These are phyloP conservation scores for Ips typographus DNA, from an alignment of 1,140 invertebrate genomes.

Conservation along the genomic window DNA sequence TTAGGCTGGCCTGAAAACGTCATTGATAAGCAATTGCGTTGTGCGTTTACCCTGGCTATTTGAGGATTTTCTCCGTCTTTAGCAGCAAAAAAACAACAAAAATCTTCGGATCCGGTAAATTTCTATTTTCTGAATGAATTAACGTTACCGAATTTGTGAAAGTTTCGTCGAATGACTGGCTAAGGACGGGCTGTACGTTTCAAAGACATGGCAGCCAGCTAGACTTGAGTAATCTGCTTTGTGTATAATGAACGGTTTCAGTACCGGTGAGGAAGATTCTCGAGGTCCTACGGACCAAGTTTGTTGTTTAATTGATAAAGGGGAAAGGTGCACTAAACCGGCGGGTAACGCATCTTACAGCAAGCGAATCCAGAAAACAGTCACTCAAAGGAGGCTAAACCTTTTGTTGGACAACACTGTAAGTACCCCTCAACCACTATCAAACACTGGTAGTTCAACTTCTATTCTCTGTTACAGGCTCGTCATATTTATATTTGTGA, in stretches of 20 bases:
- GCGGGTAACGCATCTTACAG: constrained; percentile 96
- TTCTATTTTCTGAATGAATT: no score
- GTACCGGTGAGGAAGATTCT: constrained; percentile 87
- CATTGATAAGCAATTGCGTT: no score
- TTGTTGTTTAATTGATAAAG: constrained; percentile 92
- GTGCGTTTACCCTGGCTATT: no score
- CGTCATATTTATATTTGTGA: constrained; percentile 97
- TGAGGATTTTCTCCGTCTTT: no score
- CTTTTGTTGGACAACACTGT: constrained; percentile 84
- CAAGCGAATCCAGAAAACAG: constrained; percentile 94
- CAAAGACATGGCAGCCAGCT: constrained; percentile 18
- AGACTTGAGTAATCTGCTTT: neutral
- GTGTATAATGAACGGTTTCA: constrained; percentile 75
- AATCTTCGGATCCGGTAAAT: no score
- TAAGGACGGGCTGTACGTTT: neutral
- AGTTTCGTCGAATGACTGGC: no score
- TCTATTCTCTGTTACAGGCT: constrained; percentile 59
- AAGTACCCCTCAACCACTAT: constrained; percentile 44
- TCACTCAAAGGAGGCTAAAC: constrained; percentile 88
- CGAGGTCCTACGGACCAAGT: constrained; percentile 81
- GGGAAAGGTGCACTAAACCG: constrained; percentile 77
- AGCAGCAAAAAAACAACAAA: no score
- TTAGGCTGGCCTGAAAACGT: no score
- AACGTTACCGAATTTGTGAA: no score
- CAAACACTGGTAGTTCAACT: neutral